These are phyloP conservation scores for Aelia acuminata DNA, from an alignment of 2,888 invertebrate species.

Conservation along the genomic window DNA sequence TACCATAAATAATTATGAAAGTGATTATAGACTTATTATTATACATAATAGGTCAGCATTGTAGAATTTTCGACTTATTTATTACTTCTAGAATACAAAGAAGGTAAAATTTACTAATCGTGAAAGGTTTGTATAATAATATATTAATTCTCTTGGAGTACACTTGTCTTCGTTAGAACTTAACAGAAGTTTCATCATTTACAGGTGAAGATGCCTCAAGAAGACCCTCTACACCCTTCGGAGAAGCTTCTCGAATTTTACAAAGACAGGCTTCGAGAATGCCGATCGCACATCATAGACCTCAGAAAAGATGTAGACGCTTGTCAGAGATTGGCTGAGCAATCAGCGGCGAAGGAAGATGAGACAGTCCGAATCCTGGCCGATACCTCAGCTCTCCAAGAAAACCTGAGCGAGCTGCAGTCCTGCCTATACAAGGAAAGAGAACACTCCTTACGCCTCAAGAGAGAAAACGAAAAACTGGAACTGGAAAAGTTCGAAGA, in stretches of 20 bases:
- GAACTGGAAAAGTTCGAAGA: slow-evolving; percentile 61
- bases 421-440: slow-evolving; percentile 63
- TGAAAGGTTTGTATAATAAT: neutral
- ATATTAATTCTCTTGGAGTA: neutral
- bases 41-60: too few species aligned
- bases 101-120: neutral
- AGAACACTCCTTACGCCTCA: slow-evolving; percentile 62
- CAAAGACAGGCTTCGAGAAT: slow-evolving; percentile 61
- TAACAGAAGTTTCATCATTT: slow-evolving; percentile 50
- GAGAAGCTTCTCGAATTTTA: slow-evolving; percentile 62
- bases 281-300: slow-evolving; percentile 57
- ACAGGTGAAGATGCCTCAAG: slow-evolving; percentile 56
- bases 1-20: too few species aligned
- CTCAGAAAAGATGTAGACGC: slow-evolving; percentile 61
- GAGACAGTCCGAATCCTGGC: slow-evolving; percentile 56
- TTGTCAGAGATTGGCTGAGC: slow-evolving; percentile 60
- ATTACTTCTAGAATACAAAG: neutral
- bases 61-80: neutral
- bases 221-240: slow-evolving; percentile 52
- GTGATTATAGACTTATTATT: too few species aligned
- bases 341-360: slow-evolving; percentile 61
- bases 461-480: slow-evolving; percentile 61
- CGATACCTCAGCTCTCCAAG: slow-evolving; percentile 58
- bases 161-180: neutral
- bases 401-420: slow-evolving; percentile 62